Base-by-base conservation (phyloP, 2,113 vertebrate species). In the Clupea harengus region DNA sequence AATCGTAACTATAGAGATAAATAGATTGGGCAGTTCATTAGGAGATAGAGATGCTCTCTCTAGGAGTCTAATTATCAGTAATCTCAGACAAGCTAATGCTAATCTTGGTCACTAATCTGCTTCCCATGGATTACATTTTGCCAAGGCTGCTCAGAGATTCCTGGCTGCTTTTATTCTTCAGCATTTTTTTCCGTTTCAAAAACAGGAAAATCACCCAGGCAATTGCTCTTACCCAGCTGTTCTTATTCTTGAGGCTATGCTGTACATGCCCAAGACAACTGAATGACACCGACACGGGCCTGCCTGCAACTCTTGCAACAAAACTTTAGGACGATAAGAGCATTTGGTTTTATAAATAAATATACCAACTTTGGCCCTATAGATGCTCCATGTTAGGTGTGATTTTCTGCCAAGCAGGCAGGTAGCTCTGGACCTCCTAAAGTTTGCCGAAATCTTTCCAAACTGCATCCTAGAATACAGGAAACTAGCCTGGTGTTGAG, bases 51-150 rank as follows among this genome's bases (percentile, higher is more conserved):
- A 82, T 85, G 83, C 80, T 81, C 25, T 1, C 52, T 47, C 32
- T 15, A 13, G 64, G 17, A 32, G 32, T 8, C 81, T 64, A 49
- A 81, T 84, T 86, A 86, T 44, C 47, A 81, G 44, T 89, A 90
- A 90, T 90, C 88, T 88, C 88, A 86, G 84, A 88, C 82, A 32
- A 49, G n/a, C 50, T 85, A 85, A 87, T 86, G 80, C 75, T 86
- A 49, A 88, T 88, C 78, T 83, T 22, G 20, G 45, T 50, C 10
- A 5, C 52, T 89, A 90, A 90, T 90, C 88, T 87, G 25, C 60
- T 78, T 84, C 22, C 75, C 6, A 45, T 85, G 67, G 81, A 64
- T 75, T 87, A 81, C 54, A 47, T 57, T 82, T 46, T 54, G 45
- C 32, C 60, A 45, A 75, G 75, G 28, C 80, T 75, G 1, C 64